Conservation (phyloP, 2,113 vertebrate species). For the Tragelaphus strepsiceros region DNA sequence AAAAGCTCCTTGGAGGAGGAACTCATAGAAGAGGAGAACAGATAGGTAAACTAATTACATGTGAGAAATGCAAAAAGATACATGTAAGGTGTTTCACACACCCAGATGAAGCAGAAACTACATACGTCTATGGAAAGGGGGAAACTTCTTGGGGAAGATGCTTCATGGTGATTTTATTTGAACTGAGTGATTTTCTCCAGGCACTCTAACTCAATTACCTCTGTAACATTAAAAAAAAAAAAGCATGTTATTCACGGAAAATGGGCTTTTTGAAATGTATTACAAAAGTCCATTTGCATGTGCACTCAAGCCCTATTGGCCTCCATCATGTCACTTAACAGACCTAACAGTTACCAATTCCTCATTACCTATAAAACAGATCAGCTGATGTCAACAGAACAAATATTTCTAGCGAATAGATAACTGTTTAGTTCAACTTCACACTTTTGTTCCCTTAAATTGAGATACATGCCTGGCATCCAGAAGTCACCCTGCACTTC, state of each 20-base stretch:
- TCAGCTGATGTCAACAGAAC: not conserved
- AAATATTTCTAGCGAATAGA: not conserved
- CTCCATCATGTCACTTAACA: not conserved
- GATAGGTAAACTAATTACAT: not conserved
- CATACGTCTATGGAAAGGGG: not conserved
- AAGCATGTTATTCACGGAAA: slow-evolving; percentile 33
- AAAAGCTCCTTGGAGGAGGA: not conserved
- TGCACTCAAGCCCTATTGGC: not conserved
- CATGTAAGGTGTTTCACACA: not conserved
- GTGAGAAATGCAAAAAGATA: not conserved
- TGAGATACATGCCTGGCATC: not conserved
- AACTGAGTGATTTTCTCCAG: slow-evolving; percentile 30
- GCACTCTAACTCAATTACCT: slow-evolving; percentile 12
- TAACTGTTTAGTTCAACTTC: not conserved
- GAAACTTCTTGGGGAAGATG: not conserved
- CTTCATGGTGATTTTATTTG: not conserved
- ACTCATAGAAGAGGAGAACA: not conserved
- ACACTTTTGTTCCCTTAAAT: not conserved
- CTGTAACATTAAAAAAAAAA: not conserved
- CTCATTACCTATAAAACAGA: slow-evolving; percentile 4
- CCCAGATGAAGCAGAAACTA: not conserved
- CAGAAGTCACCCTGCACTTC: not conserved
- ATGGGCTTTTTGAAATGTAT: slow-evolving; percentile 9
- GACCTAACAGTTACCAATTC: slow-evolving; percentile 2
- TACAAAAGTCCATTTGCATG: not conserved